A percentile compares a stretch with the other conserved stretches of the same genome.
Evolutionary conservation across 37 sponge, comb jelly and placozoan species (phyloP).

Genomic region (Bolinopsis microptera): DNA sequence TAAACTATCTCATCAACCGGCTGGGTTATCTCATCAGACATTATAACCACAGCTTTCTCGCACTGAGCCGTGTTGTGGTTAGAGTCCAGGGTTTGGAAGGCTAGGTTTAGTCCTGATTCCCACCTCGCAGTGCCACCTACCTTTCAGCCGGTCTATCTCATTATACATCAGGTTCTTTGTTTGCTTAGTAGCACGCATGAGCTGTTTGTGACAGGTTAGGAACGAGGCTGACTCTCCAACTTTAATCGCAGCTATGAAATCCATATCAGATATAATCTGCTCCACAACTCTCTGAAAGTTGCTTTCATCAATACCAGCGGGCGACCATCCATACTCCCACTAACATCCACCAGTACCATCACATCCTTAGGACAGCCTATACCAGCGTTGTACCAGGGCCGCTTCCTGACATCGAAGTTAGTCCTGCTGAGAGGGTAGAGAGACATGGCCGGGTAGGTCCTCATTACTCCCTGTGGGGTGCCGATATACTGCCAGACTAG

Average conservation of each 20-base stretch:
- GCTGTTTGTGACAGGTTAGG: not conserved
- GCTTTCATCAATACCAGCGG: not conserved
- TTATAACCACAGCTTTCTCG: not conserved
- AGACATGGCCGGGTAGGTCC: not conserved
- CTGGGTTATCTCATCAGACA: conserved; percentile 23
- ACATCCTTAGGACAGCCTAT: conserved; percentile 6
- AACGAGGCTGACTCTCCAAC: not conserved
- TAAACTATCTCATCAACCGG: not conserved
- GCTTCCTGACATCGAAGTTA: conserved; percentile 30
- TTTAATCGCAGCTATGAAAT: conserved; percentile 12
- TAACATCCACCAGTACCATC: not conserved
- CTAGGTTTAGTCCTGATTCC: not conserved
- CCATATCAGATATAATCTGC: conserved; percentile 18
- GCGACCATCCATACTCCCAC: not conserved
- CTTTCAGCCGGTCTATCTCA: not conserved
- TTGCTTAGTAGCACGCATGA: not conserved
- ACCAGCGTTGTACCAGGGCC: conserved; percentile 18
- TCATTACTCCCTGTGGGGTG: conserved; percentile 3
- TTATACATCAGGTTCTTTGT: not conserved
- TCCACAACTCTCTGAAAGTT: not conserved
- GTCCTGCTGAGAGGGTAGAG: not conserved
- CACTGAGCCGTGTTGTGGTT: not conserved
- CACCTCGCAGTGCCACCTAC: not conserved
- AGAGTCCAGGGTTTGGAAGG: not conserved
- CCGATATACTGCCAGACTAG: conserved; percentile 39